Percentiles rank a stretch among this genome's conserved stretches.
Evolutionary conservation across 2,113 vertebrate genomes (phyloP).

Genomic region (Sphaerodactylus townsendi): DNA sequence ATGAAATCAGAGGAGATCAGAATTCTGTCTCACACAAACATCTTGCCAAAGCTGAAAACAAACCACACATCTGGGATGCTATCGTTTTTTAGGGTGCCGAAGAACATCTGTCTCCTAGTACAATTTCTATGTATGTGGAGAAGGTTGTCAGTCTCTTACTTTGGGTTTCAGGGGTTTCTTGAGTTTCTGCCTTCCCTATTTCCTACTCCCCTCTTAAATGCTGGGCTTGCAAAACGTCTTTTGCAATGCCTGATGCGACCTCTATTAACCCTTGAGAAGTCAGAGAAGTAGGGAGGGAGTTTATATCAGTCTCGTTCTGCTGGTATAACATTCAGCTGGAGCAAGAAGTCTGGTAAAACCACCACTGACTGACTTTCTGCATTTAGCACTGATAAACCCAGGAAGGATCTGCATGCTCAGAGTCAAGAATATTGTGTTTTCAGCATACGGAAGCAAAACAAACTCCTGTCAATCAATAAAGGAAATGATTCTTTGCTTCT

Average conservation of each 20-base stretch:
- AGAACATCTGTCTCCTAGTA: background rate
- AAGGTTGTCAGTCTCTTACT: too few species aligned
- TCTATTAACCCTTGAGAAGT: background rate
- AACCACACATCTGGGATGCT: background rate
- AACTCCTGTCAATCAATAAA: too few species aligned
- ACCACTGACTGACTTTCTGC: background rate
- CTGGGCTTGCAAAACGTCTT: too few species aligned
- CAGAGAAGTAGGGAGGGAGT: background rate
- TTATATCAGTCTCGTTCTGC: background rate
- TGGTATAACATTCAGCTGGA: background rate
- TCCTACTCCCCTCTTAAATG: too few species aligned
- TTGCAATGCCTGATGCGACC: too few species aligned
- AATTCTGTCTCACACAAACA: background rate
- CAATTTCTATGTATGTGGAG: background rate
- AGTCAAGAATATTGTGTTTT: background rate
- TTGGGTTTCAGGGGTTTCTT: too few species aligned
- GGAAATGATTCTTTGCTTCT: background rate
- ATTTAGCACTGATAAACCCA: too few species aligned
- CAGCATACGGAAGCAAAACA: background rate
- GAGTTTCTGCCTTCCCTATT: too few species aligned
- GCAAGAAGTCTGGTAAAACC: background rate
- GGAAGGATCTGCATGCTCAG: background rate
- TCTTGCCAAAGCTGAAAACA: background rate
- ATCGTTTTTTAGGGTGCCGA: conserved; percentile 2
- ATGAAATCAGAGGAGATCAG: background rate